Evolutionary conservation across 2,888 invertebrate species (phyloP), one percentile per base, ranked within the genome.

Genomic region (Campopleginae sp.): DNA sequence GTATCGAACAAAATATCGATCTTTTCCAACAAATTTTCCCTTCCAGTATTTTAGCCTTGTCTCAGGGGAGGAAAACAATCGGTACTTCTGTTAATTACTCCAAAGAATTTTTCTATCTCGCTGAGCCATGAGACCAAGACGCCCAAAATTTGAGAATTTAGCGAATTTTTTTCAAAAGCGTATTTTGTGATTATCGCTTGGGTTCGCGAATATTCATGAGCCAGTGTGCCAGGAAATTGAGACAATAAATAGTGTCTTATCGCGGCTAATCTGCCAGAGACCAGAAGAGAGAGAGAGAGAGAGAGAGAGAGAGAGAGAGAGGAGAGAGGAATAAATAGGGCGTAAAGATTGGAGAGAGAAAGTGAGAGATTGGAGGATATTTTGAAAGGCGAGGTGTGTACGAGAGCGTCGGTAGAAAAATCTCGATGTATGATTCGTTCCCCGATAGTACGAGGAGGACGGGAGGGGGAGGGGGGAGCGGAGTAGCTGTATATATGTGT

Each of bases 181-280:
- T 38, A 38, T 4, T 51, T 51, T 2, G 4, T n/a, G n/a, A 51
- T 51, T n/a, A 51, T 51, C 17, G 19, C 17, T 17, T 2, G 5
- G 7, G 54, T 54, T 54, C n/a, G 46, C 31, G 14, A 63, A 63
- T 63, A 75, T 63, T 75, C 63, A 75, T 17, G 63, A 63, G 44
- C 17, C 31, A 12, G 14, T n/a, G 68, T 33, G 51, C 12, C 51
- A n/a, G 58, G 66, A 42, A 77, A 68, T 77, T 42, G 68, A 68
- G 42, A 54, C 54, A 68, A 77, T 77, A 77, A 68, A 77, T 77
- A 66, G 54, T 54, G n/a, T 54, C 63, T 77, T 77, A 77, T 77
- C 77, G 54, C 8, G 10, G 42, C 68, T 68, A 27, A 68, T 68
- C 77, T 46, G 46, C 23, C 38, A n/a, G 27, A 75, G 19, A 58